Evolutionary conservation across 2,888 invertebrate genomes (phyloP), one percentile per base, ranked within the genome.

Genomic region (Elysia crispata): DNA sequence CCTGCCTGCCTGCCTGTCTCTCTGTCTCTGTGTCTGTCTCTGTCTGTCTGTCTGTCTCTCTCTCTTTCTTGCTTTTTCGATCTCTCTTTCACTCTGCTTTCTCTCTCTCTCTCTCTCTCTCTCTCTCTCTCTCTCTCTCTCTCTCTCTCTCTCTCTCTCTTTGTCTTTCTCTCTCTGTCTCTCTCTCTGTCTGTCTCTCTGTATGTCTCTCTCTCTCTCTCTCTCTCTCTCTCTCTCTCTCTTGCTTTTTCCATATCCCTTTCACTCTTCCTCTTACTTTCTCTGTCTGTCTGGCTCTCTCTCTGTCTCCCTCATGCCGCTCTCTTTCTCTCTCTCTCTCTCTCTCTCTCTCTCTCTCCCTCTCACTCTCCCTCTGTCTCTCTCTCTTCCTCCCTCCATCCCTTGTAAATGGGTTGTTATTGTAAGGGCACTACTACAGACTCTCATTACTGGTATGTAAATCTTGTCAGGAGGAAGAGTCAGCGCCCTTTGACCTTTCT

Each of bases 211-310:
- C 49, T 30, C 28, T 41, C 41, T 41, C 41, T 41, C 41, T 41
- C 41, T 41, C 41, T 41, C 54, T 54, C 54, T 41, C 41, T 41
- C 67, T 67, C 30, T 67, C 67, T 67, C 30, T 30, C 30, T 30
- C 30, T 30, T 15, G 3, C 30, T 67, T 25, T 67, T 25, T 67
- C 67, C 25, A 8, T 67, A 8, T 67, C 67, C 15, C 67, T 30
- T 25, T 30, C 67, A 15, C 49, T 67, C 67, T 54, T 18, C 50
- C 54, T 54, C 25, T n/a, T 18, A 15, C 57, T 28, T 11, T 28
- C 28, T n/a, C 25, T 28, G 15, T 30, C n/a, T 54, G 13, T 23
- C 30, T 28, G 15, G 1, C 20, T 18, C 25, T 49, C 25, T 70
- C 30, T 41, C n/a, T 41, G 1, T n/a, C 23, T 41, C 23, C n/a